Evolutionary conservation across 2,113 vertebrate genomes (phyloP), one percentile per base, ranked within the genome.

Genomic region (Ochotona princeps): DNA sequence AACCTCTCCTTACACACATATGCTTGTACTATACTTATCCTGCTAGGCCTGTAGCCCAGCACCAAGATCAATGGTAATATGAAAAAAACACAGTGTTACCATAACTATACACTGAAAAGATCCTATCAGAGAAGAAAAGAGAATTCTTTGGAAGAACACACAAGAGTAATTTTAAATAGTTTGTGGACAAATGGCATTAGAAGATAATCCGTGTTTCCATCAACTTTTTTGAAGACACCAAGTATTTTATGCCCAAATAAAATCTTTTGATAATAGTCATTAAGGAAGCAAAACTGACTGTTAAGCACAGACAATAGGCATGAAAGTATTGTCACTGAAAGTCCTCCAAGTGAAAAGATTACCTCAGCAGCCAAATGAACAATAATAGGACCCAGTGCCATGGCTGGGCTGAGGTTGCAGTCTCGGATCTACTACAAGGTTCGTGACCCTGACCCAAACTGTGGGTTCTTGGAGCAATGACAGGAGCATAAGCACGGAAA

Each of bases 371-470:
- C 28, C 90, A 88, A 85, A 82, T 80, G 73, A 57, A 35, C 30
- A 67, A 76, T 21, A 67, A 76, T 21, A 57, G 35, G 57, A 91
- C 28, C 20, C 51, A 35, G 69, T 10, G 38, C 65, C 76, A 23
- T 25, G 51, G 66, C 85, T 78, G 69, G 69, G 73, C 57, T 94
- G 61, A 92, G 63, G 87, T 28, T 81, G 44, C 82, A 85, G 76
- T 20, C 69, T 60, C 54, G 74, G 76, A 94, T 76, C 30, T 49
- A 66, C 69, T 84, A 54, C 76, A 70, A 83, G 76, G 0, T 70
- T 75, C 8, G 5, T 90, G 92, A 94, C 82, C 83, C 85, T 90
- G 79, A 67, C 61, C 79, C 83, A 86, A 96, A 87, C 32, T 79
- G 70, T 28, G 60, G 66, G 73, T 82, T 95, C 73, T 93, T 73